These are phyloP conservation scores for Hydrozoanthus tunicans DNA, from an alignment of 64 coral and sea anemone species.

Conservation along the genomic window DNA sequence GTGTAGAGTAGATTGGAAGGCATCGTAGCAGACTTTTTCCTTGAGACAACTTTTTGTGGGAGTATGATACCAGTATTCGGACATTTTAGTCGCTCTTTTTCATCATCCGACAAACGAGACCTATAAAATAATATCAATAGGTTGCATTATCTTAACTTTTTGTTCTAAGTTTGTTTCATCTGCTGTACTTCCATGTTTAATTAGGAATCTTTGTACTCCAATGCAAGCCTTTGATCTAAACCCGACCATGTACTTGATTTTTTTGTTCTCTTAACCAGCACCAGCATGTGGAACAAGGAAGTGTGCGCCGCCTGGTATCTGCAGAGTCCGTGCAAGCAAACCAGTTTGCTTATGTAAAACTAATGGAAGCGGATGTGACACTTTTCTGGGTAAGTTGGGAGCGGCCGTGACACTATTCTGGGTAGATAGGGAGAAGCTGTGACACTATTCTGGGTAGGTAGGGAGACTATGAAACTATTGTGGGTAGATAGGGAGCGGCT, in stretches of 20 bases:
- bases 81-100: too few species aligned
- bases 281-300: slow-evolving; percentile 37
- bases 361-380: neutral
- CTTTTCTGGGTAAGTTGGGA: slow-evolving; percentile 9
- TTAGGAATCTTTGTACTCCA: too few species aligned
- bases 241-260: neutral
- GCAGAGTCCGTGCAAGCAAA: neutral
- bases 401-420: neutral
- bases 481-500: neutral
- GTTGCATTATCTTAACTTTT: too few species aligned
- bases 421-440: neutral
- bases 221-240: too few species aligned
- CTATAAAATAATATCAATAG: too few species aligned
- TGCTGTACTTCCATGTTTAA: too few species aligned
- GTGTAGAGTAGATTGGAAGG: too few species aligned
- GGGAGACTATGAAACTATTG: neutral
- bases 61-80: too few species aligned
- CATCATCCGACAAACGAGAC: too few species aligned
- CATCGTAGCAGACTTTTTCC: too few species aligned
- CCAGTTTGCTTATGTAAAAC: slow-evolving; percentile 12
- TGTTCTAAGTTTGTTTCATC: too few species aligned
- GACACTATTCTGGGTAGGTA: neutral
- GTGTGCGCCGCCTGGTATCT: neutral
- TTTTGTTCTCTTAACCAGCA: neutral
- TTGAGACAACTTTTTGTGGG: too few species aligned